phyloP scores from a whole-genome alignment of 2,797 vertebrate genomes.

The Melanotaenia pygmaea region DNA sequence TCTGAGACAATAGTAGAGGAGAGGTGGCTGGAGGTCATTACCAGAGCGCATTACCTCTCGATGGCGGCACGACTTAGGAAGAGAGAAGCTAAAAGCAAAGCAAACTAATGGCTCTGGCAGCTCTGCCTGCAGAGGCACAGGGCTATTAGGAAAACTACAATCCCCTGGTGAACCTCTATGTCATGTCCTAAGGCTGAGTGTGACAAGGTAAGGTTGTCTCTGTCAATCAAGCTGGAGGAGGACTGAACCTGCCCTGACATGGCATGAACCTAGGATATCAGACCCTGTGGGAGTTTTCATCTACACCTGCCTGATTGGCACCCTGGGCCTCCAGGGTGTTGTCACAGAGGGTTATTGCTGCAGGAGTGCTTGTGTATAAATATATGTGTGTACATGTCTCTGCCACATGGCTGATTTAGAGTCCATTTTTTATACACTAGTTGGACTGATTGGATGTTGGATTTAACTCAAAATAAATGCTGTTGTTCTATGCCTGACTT shows the following conservation, averaged over 20 bases:
- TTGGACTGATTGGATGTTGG: constrained; percentile 15
- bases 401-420: constrained; percentile 27
- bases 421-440: constrained; percentile 14
- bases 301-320: constrained; percentile 74
- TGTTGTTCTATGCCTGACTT: constrained; percentile 28
- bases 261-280: constrained; percentile 65
- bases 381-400: constrained; percentile 22
- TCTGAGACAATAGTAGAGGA: constrained; percentile 57
- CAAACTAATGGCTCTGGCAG: constrained; percentile 71
- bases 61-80: constrained; percentile 49
- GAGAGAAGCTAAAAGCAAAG: constrained; percentile 69
- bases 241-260: constrained; percentile 65
- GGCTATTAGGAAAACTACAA: constrained; percentile 81
- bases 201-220: constrained; percentile 76
- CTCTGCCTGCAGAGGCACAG: constrained; percentile 62
- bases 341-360: constrained; percentile 71
- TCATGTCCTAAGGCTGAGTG: constrained; percentile 72
- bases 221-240: constrained; percentile 71
- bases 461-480: constrained; percentile 14
- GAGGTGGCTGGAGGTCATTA: constrained; percentile 68
- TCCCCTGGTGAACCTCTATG: constrained; percentile 75
- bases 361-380: constrained; percentile 42
- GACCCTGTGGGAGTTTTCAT: constrained; percentile 72
- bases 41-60: constrained; percentile 60
- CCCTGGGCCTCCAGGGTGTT: constrained; percentile 65